phyloP scores from a whole-genome alignment of 1,140 invertebrate species.

The Cydia amplana region DNA sequence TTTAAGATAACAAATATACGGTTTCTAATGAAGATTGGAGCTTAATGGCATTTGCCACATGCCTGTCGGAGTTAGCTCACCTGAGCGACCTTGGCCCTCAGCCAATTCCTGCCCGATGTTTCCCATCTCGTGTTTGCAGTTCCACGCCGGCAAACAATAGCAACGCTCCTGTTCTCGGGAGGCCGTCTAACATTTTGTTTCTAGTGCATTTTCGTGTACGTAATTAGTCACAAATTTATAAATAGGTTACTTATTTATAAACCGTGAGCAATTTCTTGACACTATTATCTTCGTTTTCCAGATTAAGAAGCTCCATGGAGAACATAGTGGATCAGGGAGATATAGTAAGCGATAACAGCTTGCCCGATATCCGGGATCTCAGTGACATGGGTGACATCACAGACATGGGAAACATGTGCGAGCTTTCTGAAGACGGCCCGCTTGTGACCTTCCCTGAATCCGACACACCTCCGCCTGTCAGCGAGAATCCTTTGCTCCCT shows the following conservation, averaged over 20 bases:
- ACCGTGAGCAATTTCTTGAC: not conserved
- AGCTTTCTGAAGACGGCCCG: constrained; percentile 77
- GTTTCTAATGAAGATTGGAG: constrained; percentile 42
- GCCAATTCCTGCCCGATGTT: constrained; percentile 71
- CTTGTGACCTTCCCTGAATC: constrained; percentile 89
- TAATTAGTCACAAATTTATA: constrained; percentile 15
- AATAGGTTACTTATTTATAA: constrained; percentile 8
- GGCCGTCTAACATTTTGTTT: constrained; percentile 37
- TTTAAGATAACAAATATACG: constrained; percentile 59
- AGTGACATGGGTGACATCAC: constrained; percentile 73
- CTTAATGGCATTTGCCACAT: constrained; percentile 48
- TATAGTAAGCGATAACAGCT: constrained; percentile 63
- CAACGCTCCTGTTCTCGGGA: constrained; percentile 57
- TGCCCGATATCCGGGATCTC: constrained; percentile 79
- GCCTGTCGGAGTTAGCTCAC: constrained; percentile 60
- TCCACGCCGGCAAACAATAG: constrained; percentile 73
- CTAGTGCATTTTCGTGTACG: constrained; percentile 18
- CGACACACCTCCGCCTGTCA: constrained; percentile 82
- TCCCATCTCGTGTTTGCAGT: constrained; percentile 68
- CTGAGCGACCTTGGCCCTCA: constrained; percentile 71
- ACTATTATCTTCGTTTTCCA: constrained; percentile 50
- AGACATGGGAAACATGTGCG: constrained; percentile 76
- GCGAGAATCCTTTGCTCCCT: constrained; percentile 73
- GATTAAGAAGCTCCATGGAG: constrained; percentile 83
- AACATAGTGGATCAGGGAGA: constrained; percentile 82